Evolutionary conservation across 2,797 vertebrate genomes (phyloP), one percentile per base, ranked within the genome.

Genomic region (Apogon talboti): DNA sequence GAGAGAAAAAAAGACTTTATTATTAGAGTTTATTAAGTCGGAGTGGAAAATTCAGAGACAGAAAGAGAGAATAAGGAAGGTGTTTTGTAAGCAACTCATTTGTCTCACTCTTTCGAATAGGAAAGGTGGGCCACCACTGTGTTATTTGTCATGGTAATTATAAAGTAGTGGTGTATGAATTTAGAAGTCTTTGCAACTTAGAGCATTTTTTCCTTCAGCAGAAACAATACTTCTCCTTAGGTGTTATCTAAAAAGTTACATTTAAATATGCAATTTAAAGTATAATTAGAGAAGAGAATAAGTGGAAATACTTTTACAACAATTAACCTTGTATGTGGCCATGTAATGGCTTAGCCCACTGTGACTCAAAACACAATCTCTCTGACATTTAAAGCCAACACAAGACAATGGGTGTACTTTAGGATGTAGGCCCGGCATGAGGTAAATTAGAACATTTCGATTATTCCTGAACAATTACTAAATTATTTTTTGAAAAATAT

Each of bases 251-350:
- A 89, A 91, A 92, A 89, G 82, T 88, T 89, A 86, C 77, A 87
- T 87, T 88, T 84, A 81, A 91, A 92, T 91, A 88, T 89, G 85
- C 78, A 87, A 90, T 91, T 90, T 83, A 76, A 90, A 90, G 86
- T 88, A 89, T 91, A 89, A 92, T 93, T 91, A 92, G 80, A 85
- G 82, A 83, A 88, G 83, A 86, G 81, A 87, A 88, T 87, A 87
- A 90, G 87, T 89, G 84, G 79, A 92, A 92, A 90, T 91, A 89
- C 90, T 92, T 92, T 87, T 83, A 87, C 81, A 76, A 90, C 90
- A 93, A 94, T 94, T 94, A 94, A 92, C 92, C 92, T 94, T 92
- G 92, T 91, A 93, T 93, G 93, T 93, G 93, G 93, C 90, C 92
- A 78, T 85, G 81, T 94, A 94, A 94, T 94, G 88, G 89, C 90